Evolutionary conservation across 2,888 invertebrate species (phyloP), one percentile per base, ranked within the genome.

Genomic region (Chromoteleia sp.): DNA sequence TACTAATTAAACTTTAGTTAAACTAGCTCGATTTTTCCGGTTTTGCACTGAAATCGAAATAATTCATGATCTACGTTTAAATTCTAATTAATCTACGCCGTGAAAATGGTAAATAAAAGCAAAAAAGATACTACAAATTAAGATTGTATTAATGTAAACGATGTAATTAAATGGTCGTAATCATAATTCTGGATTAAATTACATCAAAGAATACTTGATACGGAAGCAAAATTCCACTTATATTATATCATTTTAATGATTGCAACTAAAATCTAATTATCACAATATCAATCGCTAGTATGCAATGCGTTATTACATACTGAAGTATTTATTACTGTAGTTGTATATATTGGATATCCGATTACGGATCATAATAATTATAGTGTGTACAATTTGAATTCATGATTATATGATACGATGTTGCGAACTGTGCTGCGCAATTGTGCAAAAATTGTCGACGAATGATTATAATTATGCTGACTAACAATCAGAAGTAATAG

Each of bases 311-410:
- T 41, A 68, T 76, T 67, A 67, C 67, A 54, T 45, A 41, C 54
- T 54, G 36, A 59, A 61, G 50, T 68, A 76, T 76, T 68, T 76
- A 75, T 71, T 59, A 54, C 48, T 12, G 15, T n/a, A 30, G 45
- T 19, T 19, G 52, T 63, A 39, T 59, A 45, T 54, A 73, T 73
- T 39, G 43, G 33, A 54, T 73, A 63, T 63, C 45, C 45, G 54
- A 58, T 67, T 75, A 75, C 54, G 50, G 54, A 48, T 65, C 74
- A 75, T 75, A 75, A 75, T 75, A 65, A 75, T 75, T 58, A 73
- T 63, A 56, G 29, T 45, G 15, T 36, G 15, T 59, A 56, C 17
- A 63, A 56, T 63, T 54, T 29, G 63, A 54, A 63, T 45, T 48
- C 17, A 10, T 12, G 59, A 58, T 70, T 56, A 50, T 70, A 14